Evolutionary conservation across 2,113 vertebrate species (phyloP).

Genomic region (Ellobius talpinus): DNA sequence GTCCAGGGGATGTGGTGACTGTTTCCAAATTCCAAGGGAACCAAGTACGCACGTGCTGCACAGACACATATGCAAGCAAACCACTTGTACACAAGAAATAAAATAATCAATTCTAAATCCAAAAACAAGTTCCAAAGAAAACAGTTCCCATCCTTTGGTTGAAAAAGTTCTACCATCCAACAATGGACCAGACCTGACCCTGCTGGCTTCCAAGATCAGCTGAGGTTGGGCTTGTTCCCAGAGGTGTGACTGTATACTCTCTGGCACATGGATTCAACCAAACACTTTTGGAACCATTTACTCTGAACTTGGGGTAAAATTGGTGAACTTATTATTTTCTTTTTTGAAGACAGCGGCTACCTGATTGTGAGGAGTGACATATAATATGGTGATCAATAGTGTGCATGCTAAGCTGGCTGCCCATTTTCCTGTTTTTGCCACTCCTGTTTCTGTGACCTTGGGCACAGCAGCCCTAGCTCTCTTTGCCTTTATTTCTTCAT

Average conservation of each 20-base stretch:
- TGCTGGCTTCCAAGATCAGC: background rate
- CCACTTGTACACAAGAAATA: background rate
- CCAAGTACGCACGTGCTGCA: background rate
- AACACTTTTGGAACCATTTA: background rate
- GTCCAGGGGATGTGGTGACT: background rate
- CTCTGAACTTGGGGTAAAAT: background rate
- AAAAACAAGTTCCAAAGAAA: background rate
- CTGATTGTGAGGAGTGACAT: background rate
- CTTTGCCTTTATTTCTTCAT: slow-evolving; percentile 1
- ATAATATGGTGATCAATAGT: background rate
- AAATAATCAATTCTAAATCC: background rate
- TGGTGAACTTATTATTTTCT: background rate
- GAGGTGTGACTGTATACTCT: background rate
- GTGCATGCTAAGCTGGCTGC: background rate
- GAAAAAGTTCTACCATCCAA: background rate
- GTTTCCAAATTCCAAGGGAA: background rate
- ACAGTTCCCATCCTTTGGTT: background rate
- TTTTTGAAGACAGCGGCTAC: background rate
- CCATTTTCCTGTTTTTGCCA: background rate
- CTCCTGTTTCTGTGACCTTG: background rate
- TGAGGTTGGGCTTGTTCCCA: background rate
- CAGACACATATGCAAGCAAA: background rate
- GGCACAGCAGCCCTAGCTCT: background rate
- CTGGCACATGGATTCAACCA: background rate
- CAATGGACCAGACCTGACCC: background rate